Evolutionary conservation across 2,888 invertebrate genomes (phyloP).

Genomic region (Tortrix viridana): DNA sequence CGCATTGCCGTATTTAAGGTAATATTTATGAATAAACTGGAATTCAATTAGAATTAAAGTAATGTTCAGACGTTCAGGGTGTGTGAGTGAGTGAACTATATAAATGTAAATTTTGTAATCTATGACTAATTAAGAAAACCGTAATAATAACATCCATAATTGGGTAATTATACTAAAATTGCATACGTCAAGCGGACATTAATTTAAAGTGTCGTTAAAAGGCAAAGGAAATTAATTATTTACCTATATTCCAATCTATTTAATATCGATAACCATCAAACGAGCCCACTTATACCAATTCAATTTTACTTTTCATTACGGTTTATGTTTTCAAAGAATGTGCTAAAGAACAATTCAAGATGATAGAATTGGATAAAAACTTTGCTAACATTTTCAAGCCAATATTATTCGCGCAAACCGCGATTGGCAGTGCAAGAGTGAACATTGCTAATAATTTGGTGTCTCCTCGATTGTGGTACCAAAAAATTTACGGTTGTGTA

Average conservation of each 20-base stretch:
- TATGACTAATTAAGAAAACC: no score
- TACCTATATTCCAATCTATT: not conserved
- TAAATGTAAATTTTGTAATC: no score
- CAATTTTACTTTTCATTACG: not conserved
- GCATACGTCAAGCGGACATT: no score
- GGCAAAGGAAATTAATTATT: no score
- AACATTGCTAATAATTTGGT: constrained; percentile 4
- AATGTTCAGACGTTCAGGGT: no score
- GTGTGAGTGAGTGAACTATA: no score
- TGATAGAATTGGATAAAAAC: constrained; percentile 3
- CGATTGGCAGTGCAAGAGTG: constrained; percentile 1
- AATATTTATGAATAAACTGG: no score
- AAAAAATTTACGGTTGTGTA: constrained; percentile 25
- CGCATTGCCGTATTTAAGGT: no score
- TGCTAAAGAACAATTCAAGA: not conserved
- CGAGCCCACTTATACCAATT: not conserved
- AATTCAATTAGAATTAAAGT: no score
- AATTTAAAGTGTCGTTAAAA: no score
- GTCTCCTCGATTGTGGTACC: constrained; percentile 10
- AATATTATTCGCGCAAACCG: not conserved
- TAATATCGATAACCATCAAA: not conserved
- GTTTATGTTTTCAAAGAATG: not conserved
- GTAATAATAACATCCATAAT: no score
- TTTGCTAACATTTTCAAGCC: constrained; percentile 15
- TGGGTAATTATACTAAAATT: no score